phyloP scores from a whole-genome alignment of 2,113 vertebrate genomes.

The Catharus fuscescens region DNA sequence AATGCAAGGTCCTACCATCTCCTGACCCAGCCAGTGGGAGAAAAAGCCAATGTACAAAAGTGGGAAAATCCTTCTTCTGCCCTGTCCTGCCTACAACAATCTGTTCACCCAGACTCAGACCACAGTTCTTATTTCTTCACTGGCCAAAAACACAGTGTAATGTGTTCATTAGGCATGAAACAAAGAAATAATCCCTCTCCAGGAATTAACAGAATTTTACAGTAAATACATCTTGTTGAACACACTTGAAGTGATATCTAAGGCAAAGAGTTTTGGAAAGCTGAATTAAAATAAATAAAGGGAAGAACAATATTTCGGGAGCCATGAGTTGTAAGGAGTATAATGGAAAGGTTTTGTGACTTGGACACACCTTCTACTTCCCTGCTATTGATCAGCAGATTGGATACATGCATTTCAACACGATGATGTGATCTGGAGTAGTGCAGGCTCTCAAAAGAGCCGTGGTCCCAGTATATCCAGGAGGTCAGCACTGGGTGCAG shows the following conservation, averaged over 20 bases:
- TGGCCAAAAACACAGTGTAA: background rate
- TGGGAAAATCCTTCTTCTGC: background rate
- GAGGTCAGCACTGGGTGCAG: background rate
- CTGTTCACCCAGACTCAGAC: background rate
- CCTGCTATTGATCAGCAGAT: background rate
- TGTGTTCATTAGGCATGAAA: background rate
- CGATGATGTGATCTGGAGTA: fast-evolving
- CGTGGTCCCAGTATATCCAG: background rate
- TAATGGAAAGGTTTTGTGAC: background rate
- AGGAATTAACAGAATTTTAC: background rate
- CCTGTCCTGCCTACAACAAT: background rate
- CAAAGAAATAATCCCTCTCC: background rate
- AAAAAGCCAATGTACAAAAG: background rate
- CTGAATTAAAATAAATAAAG: background rate
- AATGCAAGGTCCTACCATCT: background rate
- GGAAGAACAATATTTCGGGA: background rate
- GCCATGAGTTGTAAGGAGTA: background rate
- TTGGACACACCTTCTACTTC: background rate
- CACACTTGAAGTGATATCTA: background rate
- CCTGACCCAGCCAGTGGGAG: background rate
- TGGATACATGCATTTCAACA: background rate
- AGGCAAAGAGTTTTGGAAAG: background rate
- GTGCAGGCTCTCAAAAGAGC: background rate
- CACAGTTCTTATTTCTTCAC: background rate
- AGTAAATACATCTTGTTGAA: background rate